These are phyloP conservation scores for Zootoca vivipara DNA, from an alignment of 2,113 vertebrate species.

Conservation along the genomic window DNA sequence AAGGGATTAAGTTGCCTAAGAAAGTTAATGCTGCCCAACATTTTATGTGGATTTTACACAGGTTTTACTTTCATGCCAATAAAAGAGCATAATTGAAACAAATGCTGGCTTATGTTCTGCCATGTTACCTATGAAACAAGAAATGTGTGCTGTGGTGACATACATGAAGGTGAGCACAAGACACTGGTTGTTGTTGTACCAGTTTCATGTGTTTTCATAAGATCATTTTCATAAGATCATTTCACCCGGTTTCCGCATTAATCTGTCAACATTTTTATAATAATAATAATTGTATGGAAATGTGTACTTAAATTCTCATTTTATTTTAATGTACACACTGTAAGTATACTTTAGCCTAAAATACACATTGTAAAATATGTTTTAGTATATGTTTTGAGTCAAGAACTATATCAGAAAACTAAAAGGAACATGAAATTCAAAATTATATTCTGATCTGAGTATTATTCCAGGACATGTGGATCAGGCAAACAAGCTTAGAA, in stretches of 20 bases:
- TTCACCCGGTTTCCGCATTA: no score
- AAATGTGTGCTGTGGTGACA: neutral
- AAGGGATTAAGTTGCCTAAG: conserved; percentile 55
- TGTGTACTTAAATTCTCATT: no score
- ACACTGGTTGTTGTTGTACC: no score
- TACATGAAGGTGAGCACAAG: conserved; percentile 5
- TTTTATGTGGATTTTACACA: conserved; percentile 58
- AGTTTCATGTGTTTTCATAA: no score
- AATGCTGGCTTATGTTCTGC: conserved; percentile 40
- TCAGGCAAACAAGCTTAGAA: neutral
- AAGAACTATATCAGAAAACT: neutral
- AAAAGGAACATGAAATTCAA: no score
- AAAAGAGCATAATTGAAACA: conserved; percentile 56
- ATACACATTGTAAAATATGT: neutral
- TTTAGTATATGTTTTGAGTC: neutral
- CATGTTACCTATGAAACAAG: conserved; percentile 37
- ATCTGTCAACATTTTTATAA: no score
- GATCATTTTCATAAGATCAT: no score
- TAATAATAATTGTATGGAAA: no score
- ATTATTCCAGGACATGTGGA: neutral
- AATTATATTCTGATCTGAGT: no score
- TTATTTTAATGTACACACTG: neutral
- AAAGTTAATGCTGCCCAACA: conserved; percentile 44
- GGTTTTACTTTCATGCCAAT: conserved; percentile 58
- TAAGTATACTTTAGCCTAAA: neutral